Base-by-base conservation (phyloP, 2,888 invertebrate genomes). In the Ichneumoninae sp. region DNA sequence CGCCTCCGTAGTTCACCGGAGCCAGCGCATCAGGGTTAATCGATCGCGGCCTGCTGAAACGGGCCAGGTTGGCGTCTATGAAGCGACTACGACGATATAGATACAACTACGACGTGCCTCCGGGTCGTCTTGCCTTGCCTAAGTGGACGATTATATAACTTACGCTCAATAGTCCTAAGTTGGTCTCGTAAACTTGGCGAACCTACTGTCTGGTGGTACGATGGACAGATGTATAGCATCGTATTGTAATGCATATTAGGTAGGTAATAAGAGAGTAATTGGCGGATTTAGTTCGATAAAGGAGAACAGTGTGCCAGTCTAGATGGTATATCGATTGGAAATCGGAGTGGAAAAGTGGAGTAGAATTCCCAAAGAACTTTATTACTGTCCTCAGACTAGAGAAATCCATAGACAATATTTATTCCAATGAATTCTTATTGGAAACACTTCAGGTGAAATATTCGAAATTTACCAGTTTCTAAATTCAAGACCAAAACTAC, bases 21-120 rank as follows among this genome's bases (percentile, higher is more conserved):
- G 84, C 75, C 77, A 36, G 54, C 82, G 77, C 82, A 80, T 85
- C 85, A 85, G 85, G 85, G 85, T 82, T 85, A 82, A 85, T 85
- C 85, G 85, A 85, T 85, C 76, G 85, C 82, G 82, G 82, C 85
- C 85, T 80, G 85, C 82, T 77, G 77, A 80, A 80, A 65, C 80
- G 82, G 62, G 82, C 82, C 82, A 77, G 85, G 82, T 85, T 77
- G 71, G 76, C 79, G 76, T 76, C 85, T 47, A 47, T 47, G 16
- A 47, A 65, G 36, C 68, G 80, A 60, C 66, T 19, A 47, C 80
- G 22, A 72, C 50, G 33, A 65, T 60, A 54, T 54, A 71, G 26
- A 74, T 40, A 54, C 68, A 66, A 77, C 72, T 52, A 60, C 47
- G 36, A 60, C 22, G 47, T 52, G 22, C 47, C 57, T 66, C 33